phyloP scores from a whole-genome alignment of 30 jellyfish, hydroid and myxozoan species.

The Phacellophora camtschatica region DNA sequence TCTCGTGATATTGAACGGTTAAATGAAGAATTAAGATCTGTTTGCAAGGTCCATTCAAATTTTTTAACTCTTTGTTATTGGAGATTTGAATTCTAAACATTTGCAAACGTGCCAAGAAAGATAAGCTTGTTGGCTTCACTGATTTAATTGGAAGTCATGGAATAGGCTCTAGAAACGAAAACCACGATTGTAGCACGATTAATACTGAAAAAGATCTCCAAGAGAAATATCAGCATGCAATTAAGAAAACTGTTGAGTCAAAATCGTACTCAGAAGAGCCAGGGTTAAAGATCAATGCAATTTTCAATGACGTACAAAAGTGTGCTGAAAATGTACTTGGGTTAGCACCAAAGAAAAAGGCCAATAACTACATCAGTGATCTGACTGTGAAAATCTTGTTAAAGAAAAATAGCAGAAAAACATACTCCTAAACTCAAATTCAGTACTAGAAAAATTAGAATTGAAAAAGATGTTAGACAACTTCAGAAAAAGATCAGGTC shows the following conservation, averaged over 20 bases:
- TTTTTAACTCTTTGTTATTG: background rate
- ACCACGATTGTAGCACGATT: background rate
- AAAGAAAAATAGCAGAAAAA: background rate
- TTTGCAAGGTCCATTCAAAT: background rate
- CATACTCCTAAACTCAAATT: background rate
- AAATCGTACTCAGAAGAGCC: background rate
- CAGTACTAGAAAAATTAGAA: background rate
- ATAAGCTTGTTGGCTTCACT: background rate
- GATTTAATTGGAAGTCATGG: background rate
- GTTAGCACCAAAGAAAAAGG: background rate
- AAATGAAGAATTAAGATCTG: background rate
- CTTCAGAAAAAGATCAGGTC: background rate
- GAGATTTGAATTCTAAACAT: background rate
- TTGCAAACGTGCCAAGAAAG: background rate
- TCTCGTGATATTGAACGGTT: background rate
- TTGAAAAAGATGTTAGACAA: background rate
- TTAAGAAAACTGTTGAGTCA: background rate
- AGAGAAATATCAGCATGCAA: background rate
- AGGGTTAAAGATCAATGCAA: background rate
- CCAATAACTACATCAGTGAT: background rate
- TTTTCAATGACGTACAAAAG: background rate
- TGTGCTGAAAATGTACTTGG: background rate
- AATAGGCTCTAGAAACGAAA: background rate
- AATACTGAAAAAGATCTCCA: background rate
- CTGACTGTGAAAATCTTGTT: background rate